Evolutionary conservation across 2,888 invertebrate genomes (phyloP).

Genomic region (Apeira syringaria): DNA sequence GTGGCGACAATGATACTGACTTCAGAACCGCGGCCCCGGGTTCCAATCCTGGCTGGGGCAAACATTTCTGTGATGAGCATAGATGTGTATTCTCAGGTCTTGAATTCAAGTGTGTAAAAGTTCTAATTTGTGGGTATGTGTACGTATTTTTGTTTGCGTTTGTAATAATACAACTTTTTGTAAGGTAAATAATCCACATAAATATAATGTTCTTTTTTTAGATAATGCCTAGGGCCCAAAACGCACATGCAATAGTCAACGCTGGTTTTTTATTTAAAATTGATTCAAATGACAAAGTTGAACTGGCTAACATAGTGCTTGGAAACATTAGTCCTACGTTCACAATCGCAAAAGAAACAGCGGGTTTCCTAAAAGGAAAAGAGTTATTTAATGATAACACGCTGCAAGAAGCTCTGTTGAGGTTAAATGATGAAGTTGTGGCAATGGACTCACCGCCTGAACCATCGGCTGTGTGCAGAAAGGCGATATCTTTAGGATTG

Average conservation of each 20-base stretch:
- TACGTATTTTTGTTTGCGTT: too few relatives aligned
- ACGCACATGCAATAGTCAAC: constrained; percentile 90
- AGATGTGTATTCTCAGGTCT: too few relatives aligned
- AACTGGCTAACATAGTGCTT: constrained; percentile 84
- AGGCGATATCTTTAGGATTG: constrained; percentile 88
- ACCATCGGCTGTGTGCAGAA: constrained; percentile 87
- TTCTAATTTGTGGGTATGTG: too few relatives aligned
- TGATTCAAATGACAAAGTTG: constrained; percentile 57
- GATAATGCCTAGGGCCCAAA: constrained; percentile 90
- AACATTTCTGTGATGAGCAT: too few relatives aligned
- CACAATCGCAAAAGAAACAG: constrained; percentile 83
- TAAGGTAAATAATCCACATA: too few relatives aligned
- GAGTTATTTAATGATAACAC: constrained; percentile 65
- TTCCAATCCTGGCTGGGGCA: too few relatives aligned
- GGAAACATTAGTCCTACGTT: constrained; percentile 85
- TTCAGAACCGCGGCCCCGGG: too few relatives aligned
- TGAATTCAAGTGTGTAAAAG: too few relatives aligned
- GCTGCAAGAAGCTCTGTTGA: constrained; percentile 74
- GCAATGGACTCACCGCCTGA: constrained; percentile 87
- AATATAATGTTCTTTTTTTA: constrained; percentile 61
- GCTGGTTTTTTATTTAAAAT: constrained; percentile 88
- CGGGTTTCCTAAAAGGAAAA: constrained; percentile 69
- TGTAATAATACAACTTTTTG: too few relatives aligned
- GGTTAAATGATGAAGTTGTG: constrained; percentile 83
- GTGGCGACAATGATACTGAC: too few relatives aligned